Conservation (phyloP, 2,113 vertebrate species). For the Scatophagus argus region DNA sequence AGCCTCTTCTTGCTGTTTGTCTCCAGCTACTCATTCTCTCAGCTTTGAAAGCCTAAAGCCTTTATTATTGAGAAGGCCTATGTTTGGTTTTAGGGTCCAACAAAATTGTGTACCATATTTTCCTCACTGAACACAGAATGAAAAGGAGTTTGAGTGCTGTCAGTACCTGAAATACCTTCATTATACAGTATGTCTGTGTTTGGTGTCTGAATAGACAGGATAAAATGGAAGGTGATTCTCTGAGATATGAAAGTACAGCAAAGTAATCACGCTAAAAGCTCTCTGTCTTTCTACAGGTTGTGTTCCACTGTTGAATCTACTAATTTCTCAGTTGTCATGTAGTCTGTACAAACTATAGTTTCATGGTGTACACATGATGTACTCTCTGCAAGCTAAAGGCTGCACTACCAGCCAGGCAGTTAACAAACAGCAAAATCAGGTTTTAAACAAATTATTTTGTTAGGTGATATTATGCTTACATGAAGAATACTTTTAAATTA, state of each 20-base stretch:
- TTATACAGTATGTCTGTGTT: conserved; percentile 53
- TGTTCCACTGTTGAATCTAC: neutral
- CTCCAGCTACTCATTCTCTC: conserved; percentile 63
- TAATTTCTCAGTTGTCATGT: neutral
- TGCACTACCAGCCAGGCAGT: neutral
- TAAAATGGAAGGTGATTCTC: conserved; percentile 31
- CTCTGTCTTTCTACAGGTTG: conserved; percentile 5
- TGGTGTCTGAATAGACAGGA: conserved; percentile 42
- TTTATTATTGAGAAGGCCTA: conserved; percentile 67
- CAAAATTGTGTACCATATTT: conserved; percentile 59
- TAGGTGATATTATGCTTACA: neutral
- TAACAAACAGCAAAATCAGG: no score
- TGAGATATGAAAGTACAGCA: conserved; percentile 38
- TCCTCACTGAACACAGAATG: conserved; percentile 50
- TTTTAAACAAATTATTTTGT: neutral
- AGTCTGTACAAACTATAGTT: neutral
- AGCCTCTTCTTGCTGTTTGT: conserved; percentile 69
- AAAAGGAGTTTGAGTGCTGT: conserved; percentile 58
- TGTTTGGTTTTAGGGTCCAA: conserved; percentile 67
- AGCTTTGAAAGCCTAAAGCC: conserved; percentile 72
- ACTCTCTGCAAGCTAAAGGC: neutral
- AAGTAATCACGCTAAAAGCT: conserved; percentile 55
- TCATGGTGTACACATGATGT: neutral
- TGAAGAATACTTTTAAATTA: neutral
- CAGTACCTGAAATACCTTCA: conserved; percentile 43